phyloP scores from a whole-genome alignment of 2,888 invertebrate species.

The Polia nebulosa region DNA sequence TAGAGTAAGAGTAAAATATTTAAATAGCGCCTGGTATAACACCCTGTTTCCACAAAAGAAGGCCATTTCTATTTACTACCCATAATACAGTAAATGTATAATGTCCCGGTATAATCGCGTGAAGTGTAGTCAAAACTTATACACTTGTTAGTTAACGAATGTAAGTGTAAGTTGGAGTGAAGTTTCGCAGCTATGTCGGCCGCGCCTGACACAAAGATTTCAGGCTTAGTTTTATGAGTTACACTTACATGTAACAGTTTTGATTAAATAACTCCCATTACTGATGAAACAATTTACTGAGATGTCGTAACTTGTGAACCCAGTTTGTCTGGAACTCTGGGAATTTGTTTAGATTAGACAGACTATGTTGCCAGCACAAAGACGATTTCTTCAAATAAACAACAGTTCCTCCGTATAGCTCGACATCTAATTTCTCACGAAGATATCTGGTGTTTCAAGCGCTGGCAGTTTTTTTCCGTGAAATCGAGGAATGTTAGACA shows the following conservation, averaged over 20 bases:
- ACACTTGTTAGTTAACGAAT: constrained; percentile 75
- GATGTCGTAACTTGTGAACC: constrained; percentile 64
- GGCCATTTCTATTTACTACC: constrained; percentile 20
- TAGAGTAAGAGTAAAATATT: too few species aligned
- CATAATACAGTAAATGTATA: constrained; percentile 62
- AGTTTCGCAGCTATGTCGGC: constrained; percentile 77
- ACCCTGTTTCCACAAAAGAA: neutral
- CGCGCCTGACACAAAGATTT: constrained; percentile 77
- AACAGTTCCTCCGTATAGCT: constrained; percentile 60
- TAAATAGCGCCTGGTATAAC: neutral
- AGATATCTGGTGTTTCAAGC: constrained; percentile 72
- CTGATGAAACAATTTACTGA: constrained; percentile 74
- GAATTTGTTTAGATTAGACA: constrained; percentile 36
- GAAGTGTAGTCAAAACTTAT: constrained; percentile 79
- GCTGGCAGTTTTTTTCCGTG: constrained; percentile 71
- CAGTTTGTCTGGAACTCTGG: constrained; percentile 48
- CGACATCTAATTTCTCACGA: constrained; percentile 62
- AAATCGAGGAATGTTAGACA: constrained; percentile 81
- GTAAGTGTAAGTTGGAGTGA: constrained; percentile 71
- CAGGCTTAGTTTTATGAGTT: constrained; percentile 78
- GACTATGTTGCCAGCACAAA: constrained; percentile 34
- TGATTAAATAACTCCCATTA: constrained; percentile 78
- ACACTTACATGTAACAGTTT: constrained; percentile 79
- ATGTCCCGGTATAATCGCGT: constrained; percentile 70
- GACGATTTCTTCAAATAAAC: constrained; percentile 55